Evolutionary conservation across 2,113 vertebrate genomes (phyloP).

Genomic region (Hepsetus odoe): DNA sequence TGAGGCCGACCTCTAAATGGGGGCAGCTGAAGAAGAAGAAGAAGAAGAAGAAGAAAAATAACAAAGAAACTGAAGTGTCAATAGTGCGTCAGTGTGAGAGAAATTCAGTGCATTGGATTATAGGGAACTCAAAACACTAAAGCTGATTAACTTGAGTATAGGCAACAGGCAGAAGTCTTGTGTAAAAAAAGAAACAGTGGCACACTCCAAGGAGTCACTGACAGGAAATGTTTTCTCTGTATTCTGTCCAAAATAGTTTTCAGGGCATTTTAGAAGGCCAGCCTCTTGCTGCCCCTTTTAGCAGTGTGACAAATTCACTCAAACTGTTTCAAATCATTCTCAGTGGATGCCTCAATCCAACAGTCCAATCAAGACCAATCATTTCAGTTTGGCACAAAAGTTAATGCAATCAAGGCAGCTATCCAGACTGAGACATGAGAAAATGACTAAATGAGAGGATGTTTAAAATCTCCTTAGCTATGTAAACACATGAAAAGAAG

Average conservation of each 20-base stretch:
- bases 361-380: conserved; percentile 27
- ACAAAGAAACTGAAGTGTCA: no score
- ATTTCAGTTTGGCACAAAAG: conserved; percentile 25
- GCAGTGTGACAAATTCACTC: conserved; percentile 25
- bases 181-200: background rate
- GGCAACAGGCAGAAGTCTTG: background rate
- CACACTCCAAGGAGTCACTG: background rate
- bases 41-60: no score
- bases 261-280: conserved; percentile 3
- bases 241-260: conserved; percentile 24
- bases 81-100: no score
- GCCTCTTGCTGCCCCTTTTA: background rate
- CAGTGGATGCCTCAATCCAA: conserved; percentile 12
- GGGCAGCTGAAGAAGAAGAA: no score
- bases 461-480: conserved; percentile 29
- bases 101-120: background rate
- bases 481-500: conserved; percentile 33
- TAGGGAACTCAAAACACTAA: background rate
- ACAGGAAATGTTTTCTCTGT: conserved; percentile 8
- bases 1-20: no score
- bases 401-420: conserved; percentile 6
- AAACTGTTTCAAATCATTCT: conserved; percentile 30
- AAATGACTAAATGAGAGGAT: conserved; percentile 33
- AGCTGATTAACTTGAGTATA: conserved; percentile 1
- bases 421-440: conserved; percentile 17